A percentile compares a stretch with the other conserved stretches of the same genome.
Conservation (phyloP, 37 sponge, comb jelly and placozoan genomes). For the Axinella damicornis region DNA sequence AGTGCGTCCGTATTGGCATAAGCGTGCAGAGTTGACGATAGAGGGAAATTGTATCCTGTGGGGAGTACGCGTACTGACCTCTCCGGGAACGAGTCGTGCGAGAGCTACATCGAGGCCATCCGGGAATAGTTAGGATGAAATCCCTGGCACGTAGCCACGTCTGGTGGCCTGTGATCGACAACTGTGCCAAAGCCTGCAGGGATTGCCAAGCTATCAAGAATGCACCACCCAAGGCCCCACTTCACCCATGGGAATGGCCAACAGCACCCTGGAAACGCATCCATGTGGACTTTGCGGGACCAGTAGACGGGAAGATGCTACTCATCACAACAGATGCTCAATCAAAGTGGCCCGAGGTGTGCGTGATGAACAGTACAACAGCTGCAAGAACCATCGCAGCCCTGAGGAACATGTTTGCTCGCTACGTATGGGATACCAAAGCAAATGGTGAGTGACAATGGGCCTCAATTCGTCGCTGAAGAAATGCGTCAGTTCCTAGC, state of each 20-base stretch:
- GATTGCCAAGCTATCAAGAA: constrained; percentile 5
- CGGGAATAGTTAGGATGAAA: constrained; percentile 50
- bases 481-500: constrained; percentile 38
- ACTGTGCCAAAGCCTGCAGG: constrained; percentile 6
- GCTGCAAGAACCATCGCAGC: constrained; percentile 39
- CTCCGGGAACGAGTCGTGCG: not conserved
- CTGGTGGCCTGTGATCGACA: constrained; percentile 57
- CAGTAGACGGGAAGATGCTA: not conserved
- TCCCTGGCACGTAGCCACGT: constrained; percentile 36
- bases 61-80: constrained; percentile 47
- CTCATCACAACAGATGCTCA: constrained; percentile 34
- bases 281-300: constrained; percentile 27
- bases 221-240: constrained; percentile 4
- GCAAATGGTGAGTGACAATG: constrained; percentile 54
- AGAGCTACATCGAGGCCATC: constrained; percentile 47
- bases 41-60: constrained; percentile 55
- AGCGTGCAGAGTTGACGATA: constrained; percentile 13
- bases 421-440: constrained; percentile 52
- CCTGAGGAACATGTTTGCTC: constrained; percentile 38
- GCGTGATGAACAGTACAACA: constrained; percentile 33
- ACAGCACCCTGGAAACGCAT: constrained; percentile 30
- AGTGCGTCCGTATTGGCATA: not conserved
- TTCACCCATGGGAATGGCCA: constrained; percentile 43
- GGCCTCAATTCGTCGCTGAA: constrained; percentile 55
- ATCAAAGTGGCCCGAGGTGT: constrained; percentile 69